A percentile compares a stretch with the other conserved stretches of the same genome.
Evolutionary conservation across 2,797 vertebrate genomes (phyloP).

Genomic region (Todus mexicanus): DNA sequence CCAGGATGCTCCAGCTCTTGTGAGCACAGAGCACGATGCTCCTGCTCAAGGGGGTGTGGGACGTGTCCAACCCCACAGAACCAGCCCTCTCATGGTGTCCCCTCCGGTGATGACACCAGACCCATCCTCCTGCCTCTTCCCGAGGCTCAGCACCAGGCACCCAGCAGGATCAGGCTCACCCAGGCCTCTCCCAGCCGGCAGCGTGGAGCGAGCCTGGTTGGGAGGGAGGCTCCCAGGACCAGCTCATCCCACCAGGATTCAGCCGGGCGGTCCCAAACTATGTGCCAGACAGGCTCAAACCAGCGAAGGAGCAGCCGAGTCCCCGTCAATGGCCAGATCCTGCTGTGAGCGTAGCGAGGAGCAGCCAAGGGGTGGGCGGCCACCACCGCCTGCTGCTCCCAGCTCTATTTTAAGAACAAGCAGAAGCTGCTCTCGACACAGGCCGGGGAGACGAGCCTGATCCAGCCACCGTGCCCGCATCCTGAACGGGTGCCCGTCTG

Average conservation of each 20-base stretch:
- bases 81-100: fast-evolving
- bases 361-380: neutral
- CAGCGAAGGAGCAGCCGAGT: fast-evolving
- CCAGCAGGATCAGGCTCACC: neutral
- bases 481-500: neutral
- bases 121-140: neutral
- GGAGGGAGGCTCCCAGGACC: neutral
- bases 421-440: neutral
- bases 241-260: neutral
- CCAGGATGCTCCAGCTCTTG: neutral
- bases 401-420: neutral
- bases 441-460: neutral
- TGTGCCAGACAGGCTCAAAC: neutral
- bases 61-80: neutral
- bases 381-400: neutral
- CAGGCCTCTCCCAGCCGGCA: neutral
- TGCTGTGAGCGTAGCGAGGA: neutral
- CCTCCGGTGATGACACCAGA: neutral
- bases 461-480: neutral
- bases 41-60: neutral
- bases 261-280: neutral
- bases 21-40: fast-evolving
- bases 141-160: fast-evolving
- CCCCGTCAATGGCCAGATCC: fast-evolving
- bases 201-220: neutral